Conservation (phyloP, 2,113 vertebrate genomes). For the Salvator merianae region DNA sequence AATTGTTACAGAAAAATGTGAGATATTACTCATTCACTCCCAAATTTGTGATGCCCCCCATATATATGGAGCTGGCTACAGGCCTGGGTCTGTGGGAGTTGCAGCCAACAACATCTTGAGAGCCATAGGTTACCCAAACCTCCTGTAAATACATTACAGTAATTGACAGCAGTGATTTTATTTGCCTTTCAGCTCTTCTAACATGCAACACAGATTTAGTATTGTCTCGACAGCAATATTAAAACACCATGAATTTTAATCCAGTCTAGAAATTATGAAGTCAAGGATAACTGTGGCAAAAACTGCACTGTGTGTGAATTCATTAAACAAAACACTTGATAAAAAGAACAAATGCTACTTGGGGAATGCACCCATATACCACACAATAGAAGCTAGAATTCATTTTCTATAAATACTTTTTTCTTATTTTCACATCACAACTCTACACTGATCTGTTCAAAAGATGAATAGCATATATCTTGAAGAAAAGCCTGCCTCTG, state of each 20-base stretch:
- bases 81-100: too few relatives aligned
- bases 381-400: not conserved
- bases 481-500: not conserved
- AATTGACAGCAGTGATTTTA: not conserved
- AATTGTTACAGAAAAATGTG: too few relatives aligned
- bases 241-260: not conserved
- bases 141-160: not conserved
- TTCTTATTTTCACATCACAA: not conserved
- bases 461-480: not conserved
- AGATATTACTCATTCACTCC: too few relatives aligned
- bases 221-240: not conserved
- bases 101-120: too few relatives aligned
- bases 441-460: not conserved
- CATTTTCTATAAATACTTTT: not conserved
- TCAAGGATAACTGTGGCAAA: not conserved
- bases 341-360: not conserved
- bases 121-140: too few relatives aligned
- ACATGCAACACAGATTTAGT: not conserved
- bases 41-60: too few relatives aligned
- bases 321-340: not conserved
- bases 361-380: not conserved
- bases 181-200: not conserved
- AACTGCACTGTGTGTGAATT: not conserved
- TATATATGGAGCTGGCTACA: too few relatives aligned
- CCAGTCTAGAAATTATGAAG: not conserved